phyloP scores from a whole-genome alignment of 1,140 invertebrate species.

The Drosophila takahashii region DNA sequence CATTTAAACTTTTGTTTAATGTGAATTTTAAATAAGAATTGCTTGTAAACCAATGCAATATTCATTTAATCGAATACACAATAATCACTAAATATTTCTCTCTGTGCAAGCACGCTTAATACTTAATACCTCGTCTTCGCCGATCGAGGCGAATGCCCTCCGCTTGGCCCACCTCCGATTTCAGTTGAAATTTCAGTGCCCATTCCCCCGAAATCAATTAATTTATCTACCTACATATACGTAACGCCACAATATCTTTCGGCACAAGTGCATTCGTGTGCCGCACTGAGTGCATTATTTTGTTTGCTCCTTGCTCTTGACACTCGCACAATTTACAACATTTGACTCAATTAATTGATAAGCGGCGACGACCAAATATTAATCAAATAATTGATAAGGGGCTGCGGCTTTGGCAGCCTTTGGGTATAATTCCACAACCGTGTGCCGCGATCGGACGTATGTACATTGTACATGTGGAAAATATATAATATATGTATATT shows the following conservation, averaged over 20 bases:
- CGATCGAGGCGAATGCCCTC: conserved; percentile 26
- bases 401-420: background rate
- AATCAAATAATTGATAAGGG: conserved; percentile 63
- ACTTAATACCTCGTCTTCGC: background rate
- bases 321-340: conserved; percentile 47
- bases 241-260: background rate
- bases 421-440: conserved; percentile 31
- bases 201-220: background rate
- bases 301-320: conserved; percentile 26
- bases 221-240: conserved; percentile 3
- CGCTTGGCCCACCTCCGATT: background rate
- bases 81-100: background rate
- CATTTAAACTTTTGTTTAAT: too few species aligned
- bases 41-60: too few species aligned
- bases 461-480: background rate
- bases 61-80: too few species aligned
- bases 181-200: background rate
- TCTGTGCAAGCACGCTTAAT: conserved; percentile 15
- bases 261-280: conserved; percentile 9
- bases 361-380: conserved; percentile 45
- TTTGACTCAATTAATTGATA: conserved; percentile 64
- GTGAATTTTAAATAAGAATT: too few species aligned
- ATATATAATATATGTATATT: conserved; percentile 21
- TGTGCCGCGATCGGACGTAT: conserved; percentile 2
- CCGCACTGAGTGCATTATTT: conserved; percentile 7